A percentile compares a stretch with the other conserved stretches of the same genome.
Evolutionary conservation across 2,888 invertebrate species (phyloP).

Genomic region (Drosophila peninsularis): DNA sequence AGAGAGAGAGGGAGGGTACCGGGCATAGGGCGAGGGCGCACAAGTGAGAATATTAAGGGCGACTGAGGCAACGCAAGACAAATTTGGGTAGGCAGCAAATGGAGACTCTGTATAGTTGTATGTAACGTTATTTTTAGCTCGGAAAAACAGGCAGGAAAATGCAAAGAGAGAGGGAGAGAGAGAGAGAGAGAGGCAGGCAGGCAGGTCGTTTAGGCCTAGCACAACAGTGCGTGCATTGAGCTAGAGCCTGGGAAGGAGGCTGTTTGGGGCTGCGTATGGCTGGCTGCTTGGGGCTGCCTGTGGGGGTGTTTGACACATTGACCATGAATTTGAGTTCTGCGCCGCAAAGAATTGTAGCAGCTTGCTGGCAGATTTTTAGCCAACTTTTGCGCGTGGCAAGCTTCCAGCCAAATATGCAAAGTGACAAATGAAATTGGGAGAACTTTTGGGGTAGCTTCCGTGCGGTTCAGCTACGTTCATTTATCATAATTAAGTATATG

Average conservation of each 20-base stretch:
- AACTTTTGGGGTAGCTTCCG: constrained; percentile 35
- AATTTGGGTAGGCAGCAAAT: constrained; percentile 36
- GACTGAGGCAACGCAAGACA: constrained; percentile 29
- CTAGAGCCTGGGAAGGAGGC: constrained; percentile 11
- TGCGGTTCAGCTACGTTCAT: constrained; percentile 29
- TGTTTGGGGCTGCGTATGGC: constrained; percentile 11
- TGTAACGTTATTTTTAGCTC: constrained; percentile 58
- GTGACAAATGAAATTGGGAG: not conserved
- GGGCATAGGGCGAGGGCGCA: not conserved
- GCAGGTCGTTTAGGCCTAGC: constrained; percentile 59
- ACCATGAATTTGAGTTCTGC: constrained; percentile 68
- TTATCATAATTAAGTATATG: constrained; percentile 54
- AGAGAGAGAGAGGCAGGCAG: not conserved
- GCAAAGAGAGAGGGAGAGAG: constrained; percentile 4
- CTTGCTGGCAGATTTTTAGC: not conserved
- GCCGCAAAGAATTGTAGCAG: constrained; percentile 7
- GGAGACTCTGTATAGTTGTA: constrained; percentile 22
- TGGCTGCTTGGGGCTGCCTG: constrained; percentile 46
- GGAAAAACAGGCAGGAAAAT: constrained; percentile 30
- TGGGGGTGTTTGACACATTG: constrained; percentile 71
- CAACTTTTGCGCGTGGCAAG: constrained; percentile 6
- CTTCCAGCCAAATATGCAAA: constrained; percentile 24
- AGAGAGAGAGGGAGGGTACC: not conserved
- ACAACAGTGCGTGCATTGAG: constrained; percentile 69
- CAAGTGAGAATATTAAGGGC: constrained; percentile 26